Conservation (phyloP, 2,888 invertebrate species). For the Plebejus argus region DNA sequence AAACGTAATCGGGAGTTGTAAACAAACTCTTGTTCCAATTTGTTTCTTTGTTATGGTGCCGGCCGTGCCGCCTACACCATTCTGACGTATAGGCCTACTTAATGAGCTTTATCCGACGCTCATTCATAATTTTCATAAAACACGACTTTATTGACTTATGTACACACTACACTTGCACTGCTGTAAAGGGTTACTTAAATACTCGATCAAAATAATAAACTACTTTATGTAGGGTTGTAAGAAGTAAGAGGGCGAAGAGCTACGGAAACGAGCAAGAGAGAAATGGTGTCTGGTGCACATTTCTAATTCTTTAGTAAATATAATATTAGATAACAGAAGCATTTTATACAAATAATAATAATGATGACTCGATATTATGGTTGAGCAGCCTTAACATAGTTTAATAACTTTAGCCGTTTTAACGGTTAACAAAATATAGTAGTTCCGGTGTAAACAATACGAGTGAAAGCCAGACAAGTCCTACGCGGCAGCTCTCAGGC, state of each 20-base stretch:
- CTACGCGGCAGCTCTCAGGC: conserved; percentile 11
- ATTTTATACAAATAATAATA: neutral
- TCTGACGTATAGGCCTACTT: conserved; percentile 3
- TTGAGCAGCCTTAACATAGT: neutral
- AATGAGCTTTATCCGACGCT: conserved; percentile 4
- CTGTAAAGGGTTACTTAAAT: neutral
- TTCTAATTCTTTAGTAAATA: no score
- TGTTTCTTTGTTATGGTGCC: neutral
- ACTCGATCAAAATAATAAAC: neutral
- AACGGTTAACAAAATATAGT: neutral
- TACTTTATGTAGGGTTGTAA: no score
- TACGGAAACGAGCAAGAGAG: no score
- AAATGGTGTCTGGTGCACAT: no score
- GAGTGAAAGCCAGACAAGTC: conserved; percentile 16
- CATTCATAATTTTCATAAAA: conserved; percentile 17
- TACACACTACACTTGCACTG: neutral
- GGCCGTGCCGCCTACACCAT: conserved; percentile 5
- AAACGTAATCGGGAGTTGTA: conserved; percentile 1
- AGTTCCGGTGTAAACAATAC: neutral
- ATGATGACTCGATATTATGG: neutral
- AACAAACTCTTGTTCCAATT: conserved; percentile 7
- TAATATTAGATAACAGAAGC: neutral
- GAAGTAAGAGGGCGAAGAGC: no score
- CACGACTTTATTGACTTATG: neutral
- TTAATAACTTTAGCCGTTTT: neutral